phyloP scores from a whole-genome alignment of 1,140 invertebrate species.

The Holotrichia oblita region DNA sequence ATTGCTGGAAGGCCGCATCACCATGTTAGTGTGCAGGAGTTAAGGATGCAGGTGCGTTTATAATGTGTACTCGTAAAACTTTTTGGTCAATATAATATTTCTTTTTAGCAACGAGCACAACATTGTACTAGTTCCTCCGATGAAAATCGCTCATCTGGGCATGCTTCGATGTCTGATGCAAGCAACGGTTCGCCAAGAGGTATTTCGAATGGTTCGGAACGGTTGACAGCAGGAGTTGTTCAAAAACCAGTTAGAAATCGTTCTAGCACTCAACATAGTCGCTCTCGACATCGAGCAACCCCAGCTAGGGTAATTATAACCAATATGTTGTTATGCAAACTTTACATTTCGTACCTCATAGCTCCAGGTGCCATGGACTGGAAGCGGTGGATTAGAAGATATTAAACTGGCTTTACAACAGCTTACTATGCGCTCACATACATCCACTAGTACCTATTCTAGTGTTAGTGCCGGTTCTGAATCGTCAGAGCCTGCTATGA shows the following conservation, averaged over 20 bases:
- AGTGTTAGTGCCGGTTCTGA: conserved; percentile 84
- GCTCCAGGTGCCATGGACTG: conserved; percentile 79
- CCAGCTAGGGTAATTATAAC: conserved; percentile 49
- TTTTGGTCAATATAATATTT: not conserved
- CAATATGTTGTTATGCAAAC: not conserved
- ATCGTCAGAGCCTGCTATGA: conserved; percentile 70
- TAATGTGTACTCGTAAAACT: not conserved
- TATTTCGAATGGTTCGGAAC: conserved; percentile 73
- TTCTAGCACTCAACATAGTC: conserved; percentile 65
- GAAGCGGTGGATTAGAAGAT: conserved; percentile 83
- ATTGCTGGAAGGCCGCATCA: conserved; percentile 63
- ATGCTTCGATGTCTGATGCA: conserved; percentile 91
- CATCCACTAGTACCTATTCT: conserved; percentile 84
- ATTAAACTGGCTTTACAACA: conserved; percentile 90
- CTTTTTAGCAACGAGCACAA: conserved; percentile 73
- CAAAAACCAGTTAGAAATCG: conserved; percentile 68
- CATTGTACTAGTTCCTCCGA: conserved; percentile 89
- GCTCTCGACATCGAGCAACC: conserved; percentile 71
- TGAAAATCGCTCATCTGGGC: conserved; percentile 87
- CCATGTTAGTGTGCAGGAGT: conserved; percentile 72
- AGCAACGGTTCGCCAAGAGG: conserved; percentile 72
- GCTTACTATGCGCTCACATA: conserved; percentile 84
- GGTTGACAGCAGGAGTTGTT: conserved; percentile 72
- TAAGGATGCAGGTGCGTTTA: conserved; percentile 62
- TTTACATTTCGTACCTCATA: conserved; percentile 49